Conservation (phyloP, 2,113 vertebrate genomes). For the Pelecanoides urinatrix region DNA sequence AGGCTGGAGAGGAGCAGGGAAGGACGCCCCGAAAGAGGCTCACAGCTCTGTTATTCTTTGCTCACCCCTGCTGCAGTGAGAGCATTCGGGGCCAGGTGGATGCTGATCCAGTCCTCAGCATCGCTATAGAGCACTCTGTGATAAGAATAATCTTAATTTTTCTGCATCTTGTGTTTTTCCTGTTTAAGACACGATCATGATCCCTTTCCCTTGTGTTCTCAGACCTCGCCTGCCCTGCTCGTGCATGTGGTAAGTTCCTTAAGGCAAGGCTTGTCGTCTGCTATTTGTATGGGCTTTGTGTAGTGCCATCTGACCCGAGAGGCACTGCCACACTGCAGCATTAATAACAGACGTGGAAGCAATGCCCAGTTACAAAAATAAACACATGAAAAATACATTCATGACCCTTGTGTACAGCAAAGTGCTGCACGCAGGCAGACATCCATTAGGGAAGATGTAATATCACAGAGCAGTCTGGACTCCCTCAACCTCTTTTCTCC, state of each 20-base stretch:
- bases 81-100: neutral
- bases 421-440: conserved; percentile 9
- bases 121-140: fast-evolving
- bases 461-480: neutral
- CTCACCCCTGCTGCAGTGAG: neutral
- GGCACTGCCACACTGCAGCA: neutral
- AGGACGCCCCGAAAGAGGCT: neutral
- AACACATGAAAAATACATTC: conserved; percentile 53
- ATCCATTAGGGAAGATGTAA: conserved; percentile 22
- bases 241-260: neutral
- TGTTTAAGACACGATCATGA: neutral
- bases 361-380: conserved; percentile 4
- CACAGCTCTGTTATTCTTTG: neutral
- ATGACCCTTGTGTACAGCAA: neutral
- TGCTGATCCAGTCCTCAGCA: neutral
- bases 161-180: neutral
- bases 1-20: neutral
- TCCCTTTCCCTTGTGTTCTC: neutral
- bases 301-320: neutral
- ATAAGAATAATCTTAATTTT: neutral
- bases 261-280: neutral
- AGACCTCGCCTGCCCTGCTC: neutral
- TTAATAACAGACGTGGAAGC: neutral
- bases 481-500: neutral
- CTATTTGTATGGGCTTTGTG: neutral